These are phyloP conservation scores for Nasonia giraulti DNA, from an alignment of 1,140 invertebrate genomes.

Conservation along the genomic window DNA sequence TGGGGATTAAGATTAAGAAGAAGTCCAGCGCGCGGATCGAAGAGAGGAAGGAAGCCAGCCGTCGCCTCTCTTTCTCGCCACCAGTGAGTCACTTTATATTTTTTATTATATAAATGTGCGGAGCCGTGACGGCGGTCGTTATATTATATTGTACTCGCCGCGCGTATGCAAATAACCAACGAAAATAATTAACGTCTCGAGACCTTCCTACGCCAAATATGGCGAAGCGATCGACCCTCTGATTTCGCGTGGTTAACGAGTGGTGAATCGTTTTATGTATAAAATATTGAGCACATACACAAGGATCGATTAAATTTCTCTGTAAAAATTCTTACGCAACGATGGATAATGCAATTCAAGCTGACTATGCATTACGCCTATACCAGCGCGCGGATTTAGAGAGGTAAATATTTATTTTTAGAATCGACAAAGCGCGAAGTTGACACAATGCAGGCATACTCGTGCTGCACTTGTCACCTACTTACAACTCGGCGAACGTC, in stretches of 20 bases:
- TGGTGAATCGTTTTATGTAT: background rate
- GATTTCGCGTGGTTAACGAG: background rate
- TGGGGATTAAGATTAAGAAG: slow-evolving; percentile 40
- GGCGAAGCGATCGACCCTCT: background rate
- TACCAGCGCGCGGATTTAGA: background rate
- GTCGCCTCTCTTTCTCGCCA: background rate
- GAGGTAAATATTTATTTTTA: slow-evolving; percentile 30
- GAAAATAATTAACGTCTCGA: background rate
- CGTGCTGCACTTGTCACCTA: slow-evolving; percentile 14
- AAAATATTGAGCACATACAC: background rate
- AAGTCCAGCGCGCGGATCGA: slow-evolving; percentile 6
- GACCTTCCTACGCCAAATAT: background rate
- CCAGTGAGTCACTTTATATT: slow-evolving; percentile 18
- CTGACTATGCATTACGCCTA: background rate
- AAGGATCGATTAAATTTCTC: background rate
- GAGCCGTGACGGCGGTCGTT: background rate
- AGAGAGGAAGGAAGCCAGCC: slow-evolving; percentile 9
- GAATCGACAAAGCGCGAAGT: background rate
- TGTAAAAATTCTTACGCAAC: background rate
- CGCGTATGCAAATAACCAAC: background rate
- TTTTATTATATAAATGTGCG: background rate
- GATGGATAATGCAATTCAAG: background rate
- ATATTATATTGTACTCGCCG: background rate
- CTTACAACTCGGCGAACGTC: background rate
- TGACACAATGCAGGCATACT: background rate